Evolutionary conservation across 2,888 invertebrate genomes (phyloP).

Genomic region (Hemithea aestivaria): DNA sequence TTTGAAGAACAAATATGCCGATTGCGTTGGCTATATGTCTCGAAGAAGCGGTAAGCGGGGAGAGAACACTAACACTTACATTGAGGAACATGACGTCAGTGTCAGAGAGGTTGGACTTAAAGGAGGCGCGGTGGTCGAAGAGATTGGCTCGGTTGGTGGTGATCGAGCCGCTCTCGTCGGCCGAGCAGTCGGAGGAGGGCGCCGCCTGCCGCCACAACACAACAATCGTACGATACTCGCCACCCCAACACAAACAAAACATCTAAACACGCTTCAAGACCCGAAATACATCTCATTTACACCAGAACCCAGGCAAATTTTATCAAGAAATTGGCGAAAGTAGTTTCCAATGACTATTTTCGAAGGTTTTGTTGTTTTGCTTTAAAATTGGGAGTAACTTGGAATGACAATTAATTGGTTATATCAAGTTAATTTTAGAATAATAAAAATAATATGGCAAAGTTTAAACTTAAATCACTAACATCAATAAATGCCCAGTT

Average conservation of each 20-base stretch:
- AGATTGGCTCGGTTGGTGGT: slow-evolving; percentile 87
- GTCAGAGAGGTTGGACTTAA: slow-evolving; percentile 95
- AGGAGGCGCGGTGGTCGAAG: slow-evolving; percentile 86
- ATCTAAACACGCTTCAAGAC: slow-evolving; percentile 36
- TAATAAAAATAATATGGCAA: no score
- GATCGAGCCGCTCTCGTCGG: slow-evolving; percentile 87
- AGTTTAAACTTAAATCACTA: no score
- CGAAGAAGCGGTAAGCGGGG: slow-evolving; percentile 34
- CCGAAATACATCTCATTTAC: neutral
- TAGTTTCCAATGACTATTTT: no score
- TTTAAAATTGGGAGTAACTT: no score
- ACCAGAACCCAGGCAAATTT: no score
- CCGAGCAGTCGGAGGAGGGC: slow-evolving; percentile 81
- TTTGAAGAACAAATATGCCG: slow-evolving; percentile 13
- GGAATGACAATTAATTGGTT: no score
- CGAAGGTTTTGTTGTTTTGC: no score
- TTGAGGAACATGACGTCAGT: slow-evolving; percentile 94
- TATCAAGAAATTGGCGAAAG: no score
- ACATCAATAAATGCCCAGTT: no score
- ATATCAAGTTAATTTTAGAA: no score
- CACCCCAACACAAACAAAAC: slow-evolving; percentile 37
- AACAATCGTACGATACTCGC: slow-evolving; percentile 24
- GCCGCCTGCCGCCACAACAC: slow-evolving; percentile 70
- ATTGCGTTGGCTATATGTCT: slow-evolving; percentile 32
- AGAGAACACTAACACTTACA: slow-evolving; percentile 81